Conservation (phyloP, 2,113 vertebrate genomes). For the Lutjanus erythropterus region DNA sequence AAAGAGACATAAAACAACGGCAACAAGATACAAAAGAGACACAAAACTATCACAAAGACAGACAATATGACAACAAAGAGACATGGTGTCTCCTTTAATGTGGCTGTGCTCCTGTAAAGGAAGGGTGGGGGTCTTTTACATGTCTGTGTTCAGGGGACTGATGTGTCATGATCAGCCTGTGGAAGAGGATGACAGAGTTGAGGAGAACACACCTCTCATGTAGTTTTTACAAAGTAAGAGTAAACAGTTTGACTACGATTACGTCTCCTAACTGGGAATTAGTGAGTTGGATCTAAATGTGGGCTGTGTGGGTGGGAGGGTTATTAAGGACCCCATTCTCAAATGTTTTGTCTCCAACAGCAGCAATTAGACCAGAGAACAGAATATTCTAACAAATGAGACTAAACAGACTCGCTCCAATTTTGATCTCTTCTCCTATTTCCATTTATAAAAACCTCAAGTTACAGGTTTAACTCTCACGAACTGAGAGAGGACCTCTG, state of each 20-base stretch:
- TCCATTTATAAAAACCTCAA: not conserved
- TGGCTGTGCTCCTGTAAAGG: no score
- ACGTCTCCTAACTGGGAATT: not conserved
- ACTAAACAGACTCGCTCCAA: not conserved
- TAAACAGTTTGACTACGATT: not conserved
- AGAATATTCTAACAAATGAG: not conserved
- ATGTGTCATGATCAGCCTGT: no score
- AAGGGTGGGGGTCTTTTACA: no score
- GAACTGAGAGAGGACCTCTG: not conserved
- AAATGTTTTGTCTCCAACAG: slow-evolving; percentile 5
- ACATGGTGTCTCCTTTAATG: no score
- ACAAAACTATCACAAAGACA: no score
- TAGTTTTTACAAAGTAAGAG: not conserved
- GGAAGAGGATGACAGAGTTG: not conserved
- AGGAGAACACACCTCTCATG: not conserved
- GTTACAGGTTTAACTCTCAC: not conserved
- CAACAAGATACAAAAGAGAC: no score
- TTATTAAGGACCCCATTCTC: not conserved
- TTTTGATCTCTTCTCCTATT: not conserved
- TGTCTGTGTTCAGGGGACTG: no score
- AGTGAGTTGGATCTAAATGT: not conserved
- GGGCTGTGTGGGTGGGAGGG: not conserved
- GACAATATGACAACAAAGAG: no score
- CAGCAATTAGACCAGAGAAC: not conserved
- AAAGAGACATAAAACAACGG: no score